phyloP scores from a whole-genome alignment of 1,140 invertebrate species.

The Drosophila nigromelanica region DNA sequence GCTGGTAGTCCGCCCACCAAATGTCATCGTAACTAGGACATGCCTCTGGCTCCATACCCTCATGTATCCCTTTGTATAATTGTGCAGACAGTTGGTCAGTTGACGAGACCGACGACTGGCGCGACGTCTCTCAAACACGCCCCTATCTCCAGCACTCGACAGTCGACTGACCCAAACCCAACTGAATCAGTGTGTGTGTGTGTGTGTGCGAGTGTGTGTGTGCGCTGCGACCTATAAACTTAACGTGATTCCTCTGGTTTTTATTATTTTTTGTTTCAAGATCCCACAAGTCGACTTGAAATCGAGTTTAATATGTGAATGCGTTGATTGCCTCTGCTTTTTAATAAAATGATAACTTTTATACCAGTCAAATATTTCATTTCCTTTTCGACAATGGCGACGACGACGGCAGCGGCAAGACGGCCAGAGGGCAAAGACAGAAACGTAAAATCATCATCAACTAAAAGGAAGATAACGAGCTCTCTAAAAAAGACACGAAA shows the following conservation, averaged over 20 bases:
- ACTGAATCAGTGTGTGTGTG: conserved; percentile 7
- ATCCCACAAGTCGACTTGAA: conserved; percentile 67
- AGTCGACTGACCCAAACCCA: conserved; percentile 52
- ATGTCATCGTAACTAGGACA: conserved; percentile 44
- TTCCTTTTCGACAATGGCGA: conserved; percentile 66
- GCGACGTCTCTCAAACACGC: conserved; percentile 70
- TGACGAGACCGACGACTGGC: conserved; percentile 61
- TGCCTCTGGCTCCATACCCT: conserved; percentile 18
- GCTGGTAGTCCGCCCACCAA: conserved; percentile 36
- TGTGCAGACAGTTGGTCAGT: conserved; percentile 63
- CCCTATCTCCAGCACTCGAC: conserved; percentile 70
- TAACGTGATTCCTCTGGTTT: conserved; percentile 36
- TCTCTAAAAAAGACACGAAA: neutral
- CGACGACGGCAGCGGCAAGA: neutral
- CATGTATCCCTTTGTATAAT: conserved; percentile 25
- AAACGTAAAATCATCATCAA: conserved; percentile 75
- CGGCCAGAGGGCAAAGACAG: conserved; percentile 34
- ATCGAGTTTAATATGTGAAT: conserved; percentile 80
- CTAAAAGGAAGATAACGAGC: conserved; percentile 38
- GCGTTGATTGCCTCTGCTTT: conserved; percentile 82
- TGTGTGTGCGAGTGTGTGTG: conserved; percentile 4
- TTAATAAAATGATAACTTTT: conserved; percentile 84
- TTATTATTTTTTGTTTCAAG: conserved; percentile 34
- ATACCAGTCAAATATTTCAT: conserved; percentile 83
- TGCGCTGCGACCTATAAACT: conserved; percentile 61